Evolutionary conservation across 1,140 invertebrate genomes (phyloP), one percentile per base, ranked within the genome.

Genomic region (Rhynchophorus ferrugineus): DNA sequence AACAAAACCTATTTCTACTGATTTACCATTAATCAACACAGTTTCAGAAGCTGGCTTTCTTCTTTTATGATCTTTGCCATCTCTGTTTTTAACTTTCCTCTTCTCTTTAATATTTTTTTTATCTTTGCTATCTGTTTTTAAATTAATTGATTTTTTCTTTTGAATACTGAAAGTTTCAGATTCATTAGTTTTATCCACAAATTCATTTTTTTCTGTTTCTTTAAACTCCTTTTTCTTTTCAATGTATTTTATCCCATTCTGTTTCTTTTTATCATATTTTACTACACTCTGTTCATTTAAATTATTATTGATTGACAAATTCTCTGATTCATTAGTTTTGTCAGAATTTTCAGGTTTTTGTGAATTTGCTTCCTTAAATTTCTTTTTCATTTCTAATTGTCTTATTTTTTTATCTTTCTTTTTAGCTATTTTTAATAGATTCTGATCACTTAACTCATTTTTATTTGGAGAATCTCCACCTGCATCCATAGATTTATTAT

Each of bases 1-100:
- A 68, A 75, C 81, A 50, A 76, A 76, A 0, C 76, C 70, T 17
- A 86, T 66, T 60, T 82, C 74, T 29, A 83, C 61, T 60, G 79
- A 74, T 61, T 78, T 69, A 37, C 83, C 81, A 71, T 84, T 80
- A 7, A 85, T 76, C 3, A 76, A 63, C 57, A 78, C 69, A 61
- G 73, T 80, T 24, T 71, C 70, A 7, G 60, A 44, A 37, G 70
- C 69, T 69, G 71, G 49, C 69, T 71, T 56, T 61, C 60, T 53
- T 67, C 64, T 54, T 37, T 17, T 22, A 39, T 61, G 64, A 60
- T 58, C 59, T 57, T 45, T 58, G 44, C 61, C 60, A 41, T 59
- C 48, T 36, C 50, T 55, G 35, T 42, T 37, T 61, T 64, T 64
- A 16, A 41, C 29, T 29, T 49, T 38, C 59, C 58, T 56, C 49